Conservation (phyloP, 2,888 invertebrate species). For the Trissonchulus sp. region DNA sequence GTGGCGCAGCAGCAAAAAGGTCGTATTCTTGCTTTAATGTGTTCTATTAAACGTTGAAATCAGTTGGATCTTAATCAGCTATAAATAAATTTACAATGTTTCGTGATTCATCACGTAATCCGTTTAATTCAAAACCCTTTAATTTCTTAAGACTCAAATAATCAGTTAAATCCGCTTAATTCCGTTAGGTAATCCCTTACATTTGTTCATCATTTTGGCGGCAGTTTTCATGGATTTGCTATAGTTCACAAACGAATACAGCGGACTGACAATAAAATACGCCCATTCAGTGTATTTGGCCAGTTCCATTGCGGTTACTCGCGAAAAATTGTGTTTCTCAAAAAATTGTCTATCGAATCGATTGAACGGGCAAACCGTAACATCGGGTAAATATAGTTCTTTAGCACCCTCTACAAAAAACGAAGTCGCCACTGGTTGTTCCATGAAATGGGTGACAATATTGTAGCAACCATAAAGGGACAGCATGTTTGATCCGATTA, state of each 20-base stretch:
- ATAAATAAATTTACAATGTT: too few species aligned
- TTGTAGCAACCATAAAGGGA: constrained; percentile 19
- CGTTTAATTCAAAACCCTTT: too few species aligned
- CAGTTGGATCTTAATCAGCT: too few species aligned
- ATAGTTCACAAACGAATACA: constrained; percentile 15
- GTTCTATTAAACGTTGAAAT: too few species aligned
- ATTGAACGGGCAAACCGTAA: constrained; percentile 24
- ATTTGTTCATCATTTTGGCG: too few species aligned
- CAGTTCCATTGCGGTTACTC: neutral
- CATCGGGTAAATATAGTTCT: constrained; percentile 14
- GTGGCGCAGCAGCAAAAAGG: too few species aligned
- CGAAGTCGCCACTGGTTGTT: constrained; percentile 16
- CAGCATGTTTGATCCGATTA: constrained; percentile 6
- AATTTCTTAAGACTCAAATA: too few species aligned
- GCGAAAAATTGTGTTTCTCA: neutral
- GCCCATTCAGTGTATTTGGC: constrained; percentile 25
- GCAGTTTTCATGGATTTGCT: neutral
- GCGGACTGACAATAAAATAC: constrained; percentile 18
- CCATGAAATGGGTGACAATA: constrained; percentile 21
- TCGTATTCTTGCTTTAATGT: too few species aligned
- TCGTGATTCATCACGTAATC: too few species aligned
- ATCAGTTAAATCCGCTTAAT: too few species aligned
- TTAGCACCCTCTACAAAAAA: constrained; percentile 16
- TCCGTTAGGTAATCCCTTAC: too few species aligned
- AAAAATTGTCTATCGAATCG: constrained; percentile 12